Percentiles rank a stretch among this genome's conserved stretches.
Conservation (phyloP, 2,113 vertebrate species). For the Trinectes maculatus region DNA sequence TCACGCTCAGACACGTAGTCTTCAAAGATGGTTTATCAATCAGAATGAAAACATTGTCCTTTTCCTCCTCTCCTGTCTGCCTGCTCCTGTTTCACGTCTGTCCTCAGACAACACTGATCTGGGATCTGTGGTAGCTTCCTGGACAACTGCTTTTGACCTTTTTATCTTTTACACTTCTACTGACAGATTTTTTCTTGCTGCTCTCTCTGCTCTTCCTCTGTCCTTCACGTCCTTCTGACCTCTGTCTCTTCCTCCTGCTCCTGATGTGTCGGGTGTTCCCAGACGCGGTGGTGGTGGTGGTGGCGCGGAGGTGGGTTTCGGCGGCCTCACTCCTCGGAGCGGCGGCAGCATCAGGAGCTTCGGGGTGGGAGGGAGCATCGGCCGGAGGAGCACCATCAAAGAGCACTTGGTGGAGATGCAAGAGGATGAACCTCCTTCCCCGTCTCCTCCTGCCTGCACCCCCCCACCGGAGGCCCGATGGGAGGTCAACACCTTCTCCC, state of each 20-base stretch:
- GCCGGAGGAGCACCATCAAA: slow-evolving; percentile 48
- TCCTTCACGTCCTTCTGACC: slow-evolving; percentile 43
- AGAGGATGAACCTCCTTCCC: slow-evolving; percentile 43
- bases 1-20: too few relatives aligned
- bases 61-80: slow-evolving; percentile 32
- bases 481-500: slow-evolving; percentile 18
- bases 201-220: slow-evolving; percentile 7
- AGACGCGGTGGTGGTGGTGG: slow-evolving; percentile 59
- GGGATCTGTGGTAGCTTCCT: slow-evolving; percentile 19
- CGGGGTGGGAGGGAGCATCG: slow-evolving; percentile 24
- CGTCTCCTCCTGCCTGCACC: slow-evolving; percentile 21
- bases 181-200: too few relatives aligned
- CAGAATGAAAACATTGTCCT: slow-evolving; percentile 3
- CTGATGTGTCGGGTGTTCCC: slow-evolving; percentile 42
- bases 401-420: slow-evolving; percentile 62
- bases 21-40: too few relatives aligned
- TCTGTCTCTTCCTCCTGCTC: slow-evolving; percentile 50
- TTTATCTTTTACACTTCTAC: neutral
- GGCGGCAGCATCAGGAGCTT: slow-evolving; percentile 26
- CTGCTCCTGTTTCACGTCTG: slow-evolving; percentile 36
- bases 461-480: slow-evolving; percentile 15
- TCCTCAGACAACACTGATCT: slow-evolving; percentile 67
- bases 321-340: slow-evolving; percentile 38
- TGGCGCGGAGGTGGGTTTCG: slow-evolving; percentile 36
- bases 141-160: slow-evolving; percentile 1